Conservation (phyloP, 2,797 vertebrate genomes). For the Falco columbarius region DNA sequence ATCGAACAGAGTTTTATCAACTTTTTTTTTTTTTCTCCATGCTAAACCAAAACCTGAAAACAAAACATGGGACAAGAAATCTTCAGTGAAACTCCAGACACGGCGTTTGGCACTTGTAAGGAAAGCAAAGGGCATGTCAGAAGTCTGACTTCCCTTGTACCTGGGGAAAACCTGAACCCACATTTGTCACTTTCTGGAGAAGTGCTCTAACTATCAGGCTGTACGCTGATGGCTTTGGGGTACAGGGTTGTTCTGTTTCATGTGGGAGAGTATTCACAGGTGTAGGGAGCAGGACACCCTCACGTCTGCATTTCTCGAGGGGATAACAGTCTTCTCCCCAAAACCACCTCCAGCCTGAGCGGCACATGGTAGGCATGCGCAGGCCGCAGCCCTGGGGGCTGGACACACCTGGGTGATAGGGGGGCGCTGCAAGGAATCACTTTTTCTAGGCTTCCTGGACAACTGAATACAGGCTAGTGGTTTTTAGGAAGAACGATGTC, state of each 20-base stretch:
- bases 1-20: background rate
- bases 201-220: background rate
- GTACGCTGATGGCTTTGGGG: background rate
- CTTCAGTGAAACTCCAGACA: background rate
- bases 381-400: background rate
- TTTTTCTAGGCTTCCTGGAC: background rate
- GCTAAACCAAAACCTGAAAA: background rate
- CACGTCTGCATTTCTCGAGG: accelerated
- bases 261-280: background rate
- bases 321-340: background rate
- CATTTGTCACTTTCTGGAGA: background rate
- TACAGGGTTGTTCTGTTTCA: background rate
- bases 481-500: background rate
- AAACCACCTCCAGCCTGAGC: accelerated
- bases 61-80: background rate
- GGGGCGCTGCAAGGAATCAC: background rate
- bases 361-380: accelerated
- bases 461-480: background rate
- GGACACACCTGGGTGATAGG: background rate
- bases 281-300: background rate
- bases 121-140: background rate
- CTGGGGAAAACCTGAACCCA: background rate
- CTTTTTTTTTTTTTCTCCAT: background rate
- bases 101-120: background rate
- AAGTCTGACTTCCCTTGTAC: background rate